A percentile compares a stretch with the other conserved stretches of the same genome.
phyloP scores from a whole-genome alignment of 2,113 vertebrate species.

The human region DNA sequence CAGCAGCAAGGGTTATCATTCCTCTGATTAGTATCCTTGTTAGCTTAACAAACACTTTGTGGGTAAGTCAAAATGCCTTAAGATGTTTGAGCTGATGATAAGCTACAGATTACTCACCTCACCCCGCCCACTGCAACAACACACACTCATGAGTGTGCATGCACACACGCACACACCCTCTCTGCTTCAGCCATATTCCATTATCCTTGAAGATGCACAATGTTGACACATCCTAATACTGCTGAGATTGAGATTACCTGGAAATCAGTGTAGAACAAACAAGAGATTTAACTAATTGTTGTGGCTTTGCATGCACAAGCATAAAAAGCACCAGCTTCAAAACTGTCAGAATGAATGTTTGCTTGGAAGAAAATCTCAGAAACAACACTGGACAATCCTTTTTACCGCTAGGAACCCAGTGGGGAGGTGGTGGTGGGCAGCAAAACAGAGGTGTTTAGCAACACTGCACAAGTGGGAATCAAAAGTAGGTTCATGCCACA shows the following conservation, averaged over 20 bases:
- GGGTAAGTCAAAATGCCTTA: not conserved
- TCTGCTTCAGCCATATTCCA: not conserved
- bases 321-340: not conserved
- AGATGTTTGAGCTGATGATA: not conserved
- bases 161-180: not conserved
- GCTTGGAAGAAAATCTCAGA: conserved; percentile 20
- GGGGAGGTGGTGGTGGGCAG: no score
- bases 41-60: not conserved
- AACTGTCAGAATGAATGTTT: not conserved
- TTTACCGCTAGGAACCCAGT: not conserved
- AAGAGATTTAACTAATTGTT: not conserved
- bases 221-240: not conserved
- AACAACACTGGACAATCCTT: not conserved
- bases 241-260: not conserved
- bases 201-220: not conserved
- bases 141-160: not conserved
- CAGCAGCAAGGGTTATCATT: not conserved
- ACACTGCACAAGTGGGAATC: not conserved
- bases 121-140: not conserved
- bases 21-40: not conserved
- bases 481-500: not conserved
- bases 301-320: not conserved
- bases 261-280: not conserved
- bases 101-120: not conserved
- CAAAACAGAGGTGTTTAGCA: not conserved